Evolutionary conservation across 2,797 vertebrate genomes (phyloP), one percentile per base, ranked within the genome.

Genomic region (Gadopsis marmoratus): DNA sequence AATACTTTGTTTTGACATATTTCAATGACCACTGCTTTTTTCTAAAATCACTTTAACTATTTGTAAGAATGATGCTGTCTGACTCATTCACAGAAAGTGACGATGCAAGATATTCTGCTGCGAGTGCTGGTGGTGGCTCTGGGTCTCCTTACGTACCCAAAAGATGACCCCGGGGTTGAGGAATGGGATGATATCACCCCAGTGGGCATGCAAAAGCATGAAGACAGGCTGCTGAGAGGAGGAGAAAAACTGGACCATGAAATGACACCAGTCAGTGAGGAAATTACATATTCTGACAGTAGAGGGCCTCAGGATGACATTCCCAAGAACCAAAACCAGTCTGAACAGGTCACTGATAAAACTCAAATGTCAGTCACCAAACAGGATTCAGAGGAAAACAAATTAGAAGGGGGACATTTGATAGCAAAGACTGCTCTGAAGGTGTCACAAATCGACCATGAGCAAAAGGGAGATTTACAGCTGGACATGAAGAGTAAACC

Each of bases 71-170:
- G 23, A 17, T 70, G 29, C 54, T 77, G 6, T 62, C 31, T 66
- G n/a, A 69, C 47, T 70, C 33, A 82, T 77, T 89, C 81, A 63
- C 90, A 96, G 93, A 83, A 70, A 76, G 75, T 43, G 73, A 93
- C 76, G 82, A 97, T 99, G 98, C 95, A 96, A 0, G 83, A 95
- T 64, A 95, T 91, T 72, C 81, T 98, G 71, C 94, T 97, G 82
- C 93, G 94, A 43, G 95, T 97, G 69, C 94, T 96, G 60, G 85
- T 97, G 64, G 89, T 98, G 71, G 94, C 96, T 80, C 88, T 97
- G 70, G 95, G 97, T 86, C 95, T 97, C 48, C 71, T 97, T 13
- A 82, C 95, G 23, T 95, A 94, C 87, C 96, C 95, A 0, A 94
- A 89, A 39, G 95, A 98, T 61, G 92, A 96, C 26, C 87, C 92